Evolutionary conservation across 2,113 vertebrate genomes (phyloP).

Genomic region (Neofelis nebulosa): DNA sequence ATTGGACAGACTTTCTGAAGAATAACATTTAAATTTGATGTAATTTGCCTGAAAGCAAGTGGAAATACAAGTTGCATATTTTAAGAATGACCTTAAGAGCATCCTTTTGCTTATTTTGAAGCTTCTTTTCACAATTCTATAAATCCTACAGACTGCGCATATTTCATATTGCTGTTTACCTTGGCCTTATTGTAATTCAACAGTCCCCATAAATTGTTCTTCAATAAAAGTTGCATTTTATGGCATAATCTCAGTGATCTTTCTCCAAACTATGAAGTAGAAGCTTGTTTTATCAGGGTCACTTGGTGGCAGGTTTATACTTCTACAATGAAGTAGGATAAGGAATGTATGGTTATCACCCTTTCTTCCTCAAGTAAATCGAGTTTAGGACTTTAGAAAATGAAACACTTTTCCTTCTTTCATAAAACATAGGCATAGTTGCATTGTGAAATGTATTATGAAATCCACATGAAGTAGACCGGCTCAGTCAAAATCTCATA

Average conservation of each 20-base stretch:
- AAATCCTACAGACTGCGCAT: not conserved
- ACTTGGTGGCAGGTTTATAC: not conserved
- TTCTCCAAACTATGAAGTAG: not conserved
- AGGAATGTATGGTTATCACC: not conserved
- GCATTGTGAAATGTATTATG: not conserved
- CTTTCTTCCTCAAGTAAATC: not conserved
- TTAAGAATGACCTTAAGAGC: not conserved
- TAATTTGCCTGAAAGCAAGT: conserved; percentile 46
- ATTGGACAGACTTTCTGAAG: not conserved
- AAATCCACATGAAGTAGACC: not conserved
- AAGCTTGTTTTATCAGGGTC: not conserved
- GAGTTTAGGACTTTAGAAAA: not conserved
- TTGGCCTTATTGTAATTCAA: conserved; percentile 18
- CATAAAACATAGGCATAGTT: not conserved
- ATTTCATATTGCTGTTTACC: not conserved
- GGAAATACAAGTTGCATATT: conserved; percentile 13
- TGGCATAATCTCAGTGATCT: not conserved
- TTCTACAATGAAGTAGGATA: not conserved
- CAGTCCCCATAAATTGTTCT: not conserved
- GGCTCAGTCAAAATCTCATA: not conserved
- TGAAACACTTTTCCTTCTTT: not conserved
- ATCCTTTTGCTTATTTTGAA: not conserved
- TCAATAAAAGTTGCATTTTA: conserved; percentile 9
- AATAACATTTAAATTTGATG: conserved; percentile 46
- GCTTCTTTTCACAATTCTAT: not conserved